Conservation (phyloP, 2,113 vertebrate species). For the Cebus imitator region DNA sequence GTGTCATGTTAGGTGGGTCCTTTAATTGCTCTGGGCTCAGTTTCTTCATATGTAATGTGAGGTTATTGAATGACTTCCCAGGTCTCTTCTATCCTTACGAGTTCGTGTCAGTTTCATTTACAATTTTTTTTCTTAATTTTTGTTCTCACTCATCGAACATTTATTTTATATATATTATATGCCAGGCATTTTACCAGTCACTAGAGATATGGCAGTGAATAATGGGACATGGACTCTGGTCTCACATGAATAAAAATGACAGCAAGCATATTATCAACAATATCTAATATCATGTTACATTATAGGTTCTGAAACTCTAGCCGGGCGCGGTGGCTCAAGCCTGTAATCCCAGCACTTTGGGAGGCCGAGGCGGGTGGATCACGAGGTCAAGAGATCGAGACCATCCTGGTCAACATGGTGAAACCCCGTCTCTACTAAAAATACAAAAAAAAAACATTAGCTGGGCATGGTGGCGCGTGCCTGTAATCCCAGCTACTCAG, state of each 20-base stretch:
- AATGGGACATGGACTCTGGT: background rate
- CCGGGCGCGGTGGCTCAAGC: too few species aligned
- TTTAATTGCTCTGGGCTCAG: slow-evolving; percentile 17
- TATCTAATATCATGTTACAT: background rate
- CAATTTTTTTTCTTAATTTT: background rate
- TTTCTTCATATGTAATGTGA: slow-evolving; percentile 6
- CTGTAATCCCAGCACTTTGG: too few species aligned
- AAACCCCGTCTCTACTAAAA: too few species aligned
- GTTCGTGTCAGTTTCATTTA: background rate
- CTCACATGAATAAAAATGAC: slow-evolving; percentile 36
- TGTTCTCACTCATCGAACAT: slow-evolving; percentile 27
- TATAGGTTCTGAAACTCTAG: slow-evolving; percentile 4
- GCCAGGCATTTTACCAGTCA: background rate
- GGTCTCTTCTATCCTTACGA: background rate
- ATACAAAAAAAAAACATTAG: too few species aligned
- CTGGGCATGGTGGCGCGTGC: too few species aligned
- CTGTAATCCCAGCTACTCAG: too few species aligned
- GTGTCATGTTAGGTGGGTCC: background rate
- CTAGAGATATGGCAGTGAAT: background rate
- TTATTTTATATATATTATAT: slow-evolving; percentile 20
- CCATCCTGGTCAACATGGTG: too few species aligned
- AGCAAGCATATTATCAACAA: slow-evolving; percentile 16
- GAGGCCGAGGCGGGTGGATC: too few species aligned
- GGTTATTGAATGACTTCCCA: background rate
- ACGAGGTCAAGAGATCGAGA: too few species aligned